Evolutionary conservation across 2,888 invertebrate species (phyloP).

Genomic region (Laothoe populi): DNA sequence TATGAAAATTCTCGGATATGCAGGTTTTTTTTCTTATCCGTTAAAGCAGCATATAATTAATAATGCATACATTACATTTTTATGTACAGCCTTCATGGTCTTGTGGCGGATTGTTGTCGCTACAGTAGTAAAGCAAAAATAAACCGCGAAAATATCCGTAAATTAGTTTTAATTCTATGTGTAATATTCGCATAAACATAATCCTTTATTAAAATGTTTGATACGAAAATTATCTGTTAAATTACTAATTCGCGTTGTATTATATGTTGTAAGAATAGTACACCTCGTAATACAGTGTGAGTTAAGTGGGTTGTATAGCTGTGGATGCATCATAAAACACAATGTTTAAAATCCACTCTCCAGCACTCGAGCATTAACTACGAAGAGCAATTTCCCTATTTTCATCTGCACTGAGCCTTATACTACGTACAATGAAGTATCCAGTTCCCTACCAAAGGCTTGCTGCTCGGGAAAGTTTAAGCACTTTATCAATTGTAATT

Average conservation of each 20-base stretch:
- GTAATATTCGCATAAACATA: no score
- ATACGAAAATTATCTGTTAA: neutral
- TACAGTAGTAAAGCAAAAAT: no score
- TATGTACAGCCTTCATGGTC: no score
- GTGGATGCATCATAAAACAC: slow-evolving; percentile 52
- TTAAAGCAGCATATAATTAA: no score
- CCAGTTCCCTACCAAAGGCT: slow-evolving; percentile 52
- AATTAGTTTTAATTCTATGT: no score
- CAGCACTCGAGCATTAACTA: slow-evolving; percentile 57
- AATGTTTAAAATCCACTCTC: slow-evolving; percentile 65
- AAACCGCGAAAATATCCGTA: no score
- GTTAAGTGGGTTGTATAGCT: slow-evolving; percentile 24
- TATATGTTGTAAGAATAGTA: neutral
- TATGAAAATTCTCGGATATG: no score
- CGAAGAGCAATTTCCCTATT: slow-evolving; percentile 65
- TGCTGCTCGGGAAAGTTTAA: neutral
- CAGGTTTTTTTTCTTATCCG: no score
- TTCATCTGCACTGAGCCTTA: slow-evolving; percentile 61
- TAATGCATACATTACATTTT: no score
- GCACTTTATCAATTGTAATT: neutral
- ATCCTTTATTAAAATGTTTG: no score
- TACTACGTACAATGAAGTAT: slow-evolving; percentile 46
- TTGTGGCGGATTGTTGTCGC: no score
- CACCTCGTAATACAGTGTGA: neutral
- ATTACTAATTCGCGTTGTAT: neutral